Evolutionary conservation across 1,140 invertebrate species (phyloP).

Genomic region (Drosophila ananassae): DNA sequence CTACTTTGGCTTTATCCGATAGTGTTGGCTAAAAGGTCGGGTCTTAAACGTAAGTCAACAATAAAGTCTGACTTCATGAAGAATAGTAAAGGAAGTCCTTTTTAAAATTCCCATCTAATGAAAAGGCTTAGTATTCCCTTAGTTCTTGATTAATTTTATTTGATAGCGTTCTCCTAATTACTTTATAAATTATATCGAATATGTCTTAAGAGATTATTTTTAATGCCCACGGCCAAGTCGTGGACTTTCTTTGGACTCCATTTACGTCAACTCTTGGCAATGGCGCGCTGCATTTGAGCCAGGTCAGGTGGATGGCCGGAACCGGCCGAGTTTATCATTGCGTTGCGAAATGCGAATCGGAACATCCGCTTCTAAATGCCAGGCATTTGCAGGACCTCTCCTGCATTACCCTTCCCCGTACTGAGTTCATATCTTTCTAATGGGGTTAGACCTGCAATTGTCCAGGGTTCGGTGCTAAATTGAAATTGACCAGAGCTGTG

Average conservation of each 20-base stretch:
- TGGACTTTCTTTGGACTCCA: neutral
- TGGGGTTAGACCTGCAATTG: constrained; percentile 54
- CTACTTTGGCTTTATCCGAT: constrained; percentile 21
- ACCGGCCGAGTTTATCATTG: constrained; percentile 73
- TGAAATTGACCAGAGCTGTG: constrained; percentile 51
- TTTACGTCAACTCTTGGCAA: constrained; percentile 11
- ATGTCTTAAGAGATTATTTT: neutral
- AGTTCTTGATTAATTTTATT: neutral
- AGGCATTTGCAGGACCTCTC: constrained; percentile 38
- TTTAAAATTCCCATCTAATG: neutral
- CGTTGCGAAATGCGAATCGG: constrained; percentile 79
- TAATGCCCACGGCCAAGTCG: neutral
- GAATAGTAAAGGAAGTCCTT: too few relatives aligned
- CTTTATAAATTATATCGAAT: neutral
- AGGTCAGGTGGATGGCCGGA: constrained; percentile 57
- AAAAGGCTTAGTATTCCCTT: neutral
- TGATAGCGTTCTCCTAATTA: neutral
- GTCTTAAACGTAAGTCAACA: too few relatives aligned
- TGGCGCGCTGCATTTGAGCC: neutral
- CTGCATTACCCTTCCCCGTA: constrained; percentile 5
- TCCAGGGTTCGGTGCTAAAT: constrained; percentile 53
- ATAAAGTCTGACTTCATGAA: neutral
- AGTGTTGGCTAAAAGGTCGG: constrained; percentile 15
- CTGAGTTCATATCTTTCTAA: constrained; percentile 44
- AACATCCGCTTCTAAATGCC: constrained; percentile 81